Conservation (phyloP, 2,888 invertebrate genomes). For the Drosophila helvetica region DNA sequence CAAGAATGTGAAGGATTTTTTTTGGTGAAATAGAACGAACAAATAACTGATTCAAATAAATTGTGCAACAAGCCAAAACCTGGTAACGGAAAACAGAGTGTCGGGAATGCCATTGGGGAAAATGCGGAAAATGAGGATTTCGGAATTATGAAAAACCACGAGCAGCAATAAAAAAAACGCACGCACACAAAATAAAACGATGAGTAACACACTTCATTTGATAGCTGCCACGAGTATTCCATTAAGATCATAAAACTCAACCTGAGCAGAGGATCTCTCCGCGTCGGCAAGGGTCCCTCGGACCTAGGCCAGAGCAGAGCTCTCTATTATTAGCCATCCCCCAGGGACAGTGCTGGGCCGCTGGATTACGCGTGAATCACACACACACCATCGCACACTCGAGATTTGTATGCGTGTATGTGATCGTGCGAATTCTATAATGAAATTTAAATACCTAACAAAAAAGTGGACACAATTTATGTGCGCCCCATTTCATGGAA, state of each 20-base stretch:
- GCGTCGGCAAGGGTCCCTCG: constrained; percentile 32
- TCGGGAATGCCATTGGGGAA: not conserved
- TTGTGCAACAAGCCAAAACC: constrained; percentile 15
- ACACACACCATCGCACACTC: constrained; percentile 1
- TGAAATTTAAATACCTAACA: constrained; percentile 32
- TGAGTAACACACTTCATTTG: constrained; percentile 27
- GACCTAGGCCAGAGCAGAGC: constrained; percentile 4
- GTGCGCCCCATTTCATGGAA: constrained; percentile 61
- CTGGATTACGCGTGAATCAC: constrained; percentile 59
- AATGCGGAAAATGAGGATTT: not conserved
- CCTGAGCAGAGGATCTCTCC: constrained; percentile 11
- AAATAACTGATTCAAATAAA: constrained; percentile 6
- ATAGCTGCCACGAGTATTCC: constrained; percentile 54
- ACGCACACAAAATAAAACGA: constrained; percentile 13
- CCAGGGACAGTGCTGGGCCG: constrained; percentile 47
- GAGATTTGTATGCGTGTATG: constrained; percentile 13
- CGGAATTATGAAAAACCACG: not conserved
- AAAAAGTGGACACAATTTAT: constrained; percentile 49
- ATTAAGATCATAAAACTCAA: constrained; percentile 37
- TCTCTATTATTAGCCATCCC: constrained; percentile 56
- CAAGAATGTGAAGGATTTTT: constrained; percentile 40
- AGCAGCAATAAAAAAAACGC: constrained; percentile 11
- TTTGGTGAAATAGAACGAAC: constrained; percentile 6
- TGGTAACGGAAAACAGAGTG: not conserved
- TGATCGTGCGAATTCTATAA: constrained; percentile 31